These are phyloP conservation scores for Dicaeum eximium DNA, from an alignment of 2,113 vertebrate species.

Conservation along the genomic window DNA sequence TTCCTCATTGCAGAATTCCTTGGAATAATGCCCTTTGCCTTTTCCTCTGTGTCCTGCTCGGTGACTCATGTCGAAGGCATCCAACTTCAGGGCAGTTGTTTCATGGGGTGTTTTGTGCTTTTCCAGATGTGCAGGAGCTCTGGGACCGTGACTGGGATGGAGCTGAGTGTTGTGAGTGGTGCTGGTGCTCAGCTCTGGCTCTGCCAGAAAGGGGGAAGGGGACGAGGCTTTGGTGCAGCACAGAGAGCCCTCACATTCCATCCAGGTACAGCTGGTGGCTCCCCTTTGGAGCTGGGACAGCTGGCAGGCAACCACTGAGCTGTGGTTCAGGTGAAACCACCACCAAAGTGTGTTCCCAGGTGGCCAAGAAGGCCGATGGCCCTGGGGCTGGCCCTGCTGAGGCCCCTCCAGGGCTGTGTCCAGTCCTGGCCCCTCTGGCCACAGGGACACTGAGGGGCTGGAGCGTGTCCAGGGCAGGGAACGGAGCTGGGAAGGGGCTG, in stretches of 20 bases:
- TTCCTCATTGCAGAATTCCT: background rate
- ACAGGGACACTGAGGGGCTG: background rate
- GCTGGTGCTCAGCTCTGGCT: background rate
- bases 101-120: background rate
- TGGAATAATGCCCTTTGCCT: background rate
- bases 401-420: background rate
- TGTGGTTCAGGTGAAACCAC: background rate
- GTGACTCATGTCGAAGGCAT: conserved; percentile 14
- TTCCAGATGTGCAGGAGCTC: conserved; percentile 1
- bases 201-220: background rate
- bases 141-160: background rate
- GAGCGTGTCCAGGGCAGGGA: rapidly evolving
- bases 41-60: rapidly evolving
- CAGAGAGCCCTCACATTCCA: background rate
- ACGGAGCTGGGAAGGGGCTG: background rate
- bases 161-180: background rate
- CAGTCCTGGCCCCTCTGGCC: background rate
- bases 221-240: rapidly evolving
- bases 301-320: background rate
- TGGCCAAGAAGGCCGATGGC: background rate
- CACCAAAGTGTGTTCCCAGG: background rate
- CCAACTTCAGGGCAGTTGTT: background rate
- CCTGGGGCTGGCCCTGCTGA: background rate
- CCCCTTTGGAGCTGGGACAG: background rate
- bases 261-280: rapidly evolving